Evolutionary conservation across 2,797 vertebrate species (phyloP).

Genomic region (Melanotaenia parkinsoni): DNA sequence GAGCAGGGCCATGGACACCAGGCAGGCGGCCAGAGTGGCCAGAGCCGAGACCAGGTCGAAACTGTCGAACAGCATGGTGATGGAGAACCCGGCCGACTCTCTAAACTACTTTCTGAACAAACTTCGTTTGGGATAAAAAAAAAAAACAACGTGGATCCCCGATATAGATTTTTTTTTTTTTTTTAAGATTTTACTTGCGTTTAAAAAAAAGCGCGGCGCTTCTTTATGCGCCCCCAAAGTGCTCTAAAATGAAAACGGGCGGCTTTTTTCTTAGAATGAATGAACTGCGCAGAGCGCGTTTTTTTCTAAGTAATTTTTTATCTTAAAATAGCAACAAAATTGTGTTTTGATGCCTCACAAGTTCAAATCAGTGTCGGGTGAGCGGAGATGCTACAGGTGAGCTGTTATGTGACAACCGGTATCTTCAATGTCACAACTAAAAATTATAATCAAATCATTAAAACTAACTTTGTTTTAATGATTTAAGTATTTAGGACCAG

Average conservation of each 20-base stretch:
- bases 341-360: conserved; percentile 46
- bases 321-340: conserved; percentile 38
- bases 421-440: conserved; percentile 24
- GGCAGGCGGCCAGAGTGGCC: conserved; percentile 93
- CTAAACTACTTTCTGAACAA: conserved; percentile 2
- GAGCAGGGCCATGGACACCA: conserved; percentile 93
- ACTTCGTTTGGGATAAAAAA: background rate
- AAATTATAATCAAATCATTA: conserved; percentile 8
- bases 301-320: background rate
- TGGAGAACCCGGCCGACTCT: conserved; percentile 56
- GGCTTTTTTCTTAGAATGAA: conserved; percentile 60
- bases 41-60: conserved; percentile 95
- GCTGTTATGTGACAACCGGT: conserved; percentile 8
- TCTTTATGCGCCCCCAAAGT: conserved; percentile 42
- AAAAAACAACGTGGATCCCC: background rate
- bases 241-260: conserved; percentile 15
- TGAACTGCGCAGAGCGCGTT: conserved; percentile 37
- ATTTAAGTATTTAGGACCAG: conserved; percentile 35
- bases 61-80: conserved; percentile 90
- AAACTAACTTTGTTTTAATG: conserved; percentile 53
- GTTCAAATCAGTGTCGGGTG: conserved; percentile 33
- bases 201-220: conserved; percentile 35
- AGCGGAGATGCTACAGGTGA: conserved; percentile 62
- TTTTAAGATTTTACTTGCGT: conserved; percentile 15
- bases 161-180: background rate